A percentile compares a stretch with the other conserved stretches of the same genome.
Conservation (phyloP, 2,113 vertebrate species). For the Salvelinus namaycush region DNA sequence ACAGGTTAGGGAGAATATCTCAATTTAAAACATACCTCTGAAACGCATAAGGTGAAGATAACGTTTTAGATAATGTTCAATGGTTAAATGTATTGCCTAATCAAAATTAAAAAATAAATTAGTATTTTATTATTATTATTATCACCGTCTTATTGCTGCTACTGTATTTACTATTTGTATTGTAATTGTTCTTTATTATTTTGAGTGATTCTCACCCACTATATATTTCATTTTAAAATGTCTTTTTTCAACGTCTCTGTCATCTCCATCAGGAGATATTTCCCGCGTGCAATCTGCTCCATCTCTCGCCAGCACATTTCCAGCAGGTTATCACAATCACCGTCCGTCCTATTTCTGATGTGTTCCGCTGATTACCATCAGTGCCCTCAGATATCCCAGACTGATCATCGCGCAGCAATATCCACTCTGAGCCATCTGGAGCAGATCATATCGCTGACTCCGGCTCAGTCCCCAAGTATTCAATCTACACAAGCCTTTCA, state of each 20-base stretch:
- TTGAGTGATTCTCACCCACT: neutral
- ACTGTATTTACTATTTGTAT: no score
- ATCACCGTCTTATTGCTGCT: no score
- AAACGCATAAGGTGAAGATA: no score
- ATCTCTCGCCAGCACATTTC: constrained; percentile 81
- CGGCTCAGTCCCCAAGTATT: constrained; percentile 80
- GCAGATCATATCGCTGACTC: constrained; percentile 88
- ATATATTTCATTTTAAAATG: neutral
- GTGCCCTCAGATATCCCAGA: constrained; percentile 86
- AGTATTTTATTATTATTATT: no score
- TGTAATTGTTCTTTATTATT: no score
- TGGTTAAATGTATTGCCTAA: no score
- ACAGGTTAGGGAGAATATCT: no score
- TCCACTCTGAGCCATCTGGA: constrained; percentile 89
- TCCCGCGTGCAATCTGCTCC: constrained; percentile 70
- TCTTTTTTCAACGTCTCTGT: constrained; percentile 69
- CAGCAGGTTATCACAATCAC: constrained; percentile 89
- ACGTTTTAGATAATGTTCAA: no score
- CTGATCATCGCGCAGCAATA: constrained; percentile 84
- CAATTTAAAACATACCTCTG: no score
- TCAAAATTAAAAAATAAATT: no score
- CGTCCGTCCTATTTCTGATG: constrained; percentile 82
- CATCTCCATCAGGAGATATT: constrained; percentile 71
- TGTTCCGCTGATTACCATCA: constrained; percentile 87
- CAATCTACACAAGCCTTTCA: constrained; percentile 73